A percentile compares a stretch with the other conserved stretches of the same genome.
Conservation (phyloP, 2,888 invertebrate species). For the Callinectes sapidus region DNA sequence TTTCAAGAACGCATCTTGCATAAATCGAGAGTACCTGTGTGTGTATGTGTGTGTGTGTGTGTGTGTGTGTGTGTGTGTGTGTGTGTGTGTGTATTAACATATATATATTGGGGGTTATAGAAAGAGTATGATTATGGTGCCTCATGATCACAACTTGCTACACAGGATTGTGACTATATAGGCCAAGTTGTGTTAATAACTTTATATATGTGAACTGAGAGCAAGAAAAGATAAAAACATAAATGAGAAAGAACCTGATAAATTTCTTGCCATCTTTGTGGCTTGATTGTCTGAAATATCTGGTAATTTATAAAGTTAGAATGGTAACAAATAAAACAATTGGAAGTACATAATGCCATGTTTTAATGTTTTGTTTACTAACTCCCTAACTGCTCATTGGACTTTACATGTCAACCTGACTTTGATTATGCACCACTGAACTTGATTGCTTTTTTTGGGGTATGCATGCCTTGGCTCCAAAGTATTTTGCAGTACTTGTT, state of each 20-base stretch:
- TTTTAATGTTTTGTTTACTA: slow-evolving; percentile 9
- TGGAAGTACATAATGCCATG: background rate
- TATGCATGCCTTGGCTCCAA: background rate
- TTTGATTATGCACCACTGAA: background rate
- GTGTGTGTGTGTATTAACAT: no score
- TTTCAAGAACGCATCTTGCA: no score
- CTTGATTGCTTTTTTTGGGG: background rate
- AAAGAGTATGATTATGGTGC: background rate
- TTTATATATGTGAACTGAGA: background rate
- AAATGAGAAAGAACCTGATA: background rate
- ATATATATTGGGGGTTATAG: no score
- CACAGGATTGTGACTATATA: background rate
- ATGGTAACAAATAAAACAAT: background rate
- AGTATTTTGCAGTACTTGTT: background rate
- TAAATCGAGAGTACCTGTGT: no score
- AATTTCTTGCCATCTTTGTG: background rate
- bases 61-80: no score
- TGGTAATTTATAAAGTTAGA: background rate
- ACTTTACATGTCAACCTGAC: background rate
- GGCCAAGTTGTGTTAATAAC: background rate
- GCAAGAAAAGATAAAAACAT: background rate
- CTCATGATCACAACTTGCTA: background rate
- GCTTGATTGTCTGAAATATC: background rate
- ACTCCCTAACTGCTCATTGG: background rate
- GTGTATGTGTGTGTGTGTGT: no score